These are phyloP conservation scores for Leptinotarsa tumamoca DNA, from an alignment of 2,888 invertebrate genomes.

Conservation along the genomic window DNA sequence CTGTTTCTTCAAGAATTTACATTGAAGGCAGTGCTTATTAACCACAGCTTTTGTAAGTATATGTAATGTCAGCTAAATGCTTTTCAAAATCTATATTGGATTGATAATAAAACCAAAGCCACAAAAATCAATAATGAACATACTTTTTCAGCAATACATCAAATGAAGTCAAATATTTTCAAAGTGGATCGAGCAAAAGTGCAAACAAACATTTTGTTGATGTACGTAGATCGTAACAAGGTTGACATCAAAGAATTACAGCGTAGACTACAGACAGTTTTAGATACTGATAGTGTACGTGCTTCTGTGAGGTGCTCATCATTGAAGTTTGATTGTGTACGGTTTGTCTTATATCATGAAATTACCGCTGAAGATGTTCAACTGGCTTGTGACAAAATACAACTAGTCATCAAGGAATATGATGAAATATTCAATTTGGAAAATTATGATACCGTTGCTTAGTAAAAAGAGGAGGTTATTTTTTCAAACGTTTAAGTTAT, in stretches of 20 bases:
- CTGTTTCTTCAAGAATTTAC: not conserved
- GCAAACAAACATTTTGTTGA: slow-evolving; percentile 83
- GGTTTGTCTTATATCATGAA: slow-evolving; percentile 81
- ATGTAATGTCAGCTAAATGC: not conserved
- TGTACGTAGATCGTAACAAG: slow-evolving; percentile 69
- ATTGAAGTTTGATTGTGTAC: slow-evolving; percentile 72
- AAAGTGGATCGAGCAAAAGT: slow-evolving; percentile 73
- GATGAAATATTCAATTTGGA: slow-evolving; percentile 50
- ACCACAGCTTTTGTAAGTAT: not conserved
- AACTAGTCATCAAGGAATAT: slow-evolving; percentile 77
- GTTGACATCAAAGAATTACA: slow-evolving; percentile 71
- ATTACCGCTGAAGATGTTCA: slow-evolving; percentile 76
- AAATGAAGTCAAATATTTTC: slow-evolving; percentile 73
- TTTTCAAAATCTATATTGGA: not conserved
- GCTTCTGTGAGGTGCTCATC: slow-evolving; percentile 73
- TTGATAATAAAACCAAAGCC: not conserved
- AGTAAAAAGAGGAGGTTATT: slow-evolving; percentile 4
- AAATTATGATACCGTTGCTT: not conserved
- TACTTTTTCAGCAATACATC: slow-evolving; percentile 71
- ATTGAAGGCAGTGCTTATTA: slow-evolving; percentile 9
- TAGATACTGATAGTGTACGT: slow-evolving; percentile 68
- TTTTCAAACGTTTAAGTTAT: not conserved
- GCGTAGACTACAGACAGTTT: slow-evolving; percentile 68
- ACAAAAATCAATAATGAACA: not conserved
- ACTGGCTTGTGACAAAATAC: slow-evolving; percentile 79